Evolutionary conservation across 2,888 invertebrate species (phyloP).

Genomic region (Latheticus oryzae): DNA sequence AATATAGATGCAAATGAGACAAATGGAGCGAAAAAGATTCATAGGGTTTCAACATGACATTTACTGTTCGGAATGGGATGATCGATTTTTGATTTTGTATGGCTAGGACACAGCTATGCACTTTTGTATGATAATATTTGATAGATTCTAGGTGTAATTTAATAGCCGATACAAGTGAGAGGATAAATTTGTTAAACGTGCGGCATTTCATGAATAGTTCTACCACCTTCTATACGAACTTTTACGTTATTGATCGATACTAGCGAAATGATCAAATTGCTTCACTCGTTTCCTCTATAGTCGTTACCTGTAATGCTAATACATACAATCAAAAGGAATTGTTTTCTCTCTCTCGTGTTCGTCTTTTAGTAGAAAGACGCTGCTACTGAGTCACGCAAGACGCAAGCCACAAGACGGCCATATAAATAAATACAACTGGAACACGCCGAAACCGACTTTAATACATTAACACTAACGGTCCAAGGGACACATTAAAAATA

Average conservation of each 20-base stretch:
- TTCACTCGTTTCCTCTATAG: constrained; percentile 23
- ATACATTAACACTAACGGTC: constrained; percentile 9
- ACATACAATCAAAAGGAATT: constrained; percentile 34
- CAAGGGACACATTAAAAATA: constrained; percentile 5
- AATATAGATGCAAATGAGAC: constrained; percentile 18
- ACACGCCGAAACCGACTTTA: constrained; percentile 5
- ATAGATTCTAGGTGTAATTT: constrained; percentile 2
- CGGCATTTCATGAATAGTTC: constrained; percentile 12
- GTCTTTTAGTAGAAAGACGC: constrained; percentile 22
- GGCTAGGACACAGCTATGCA: constrained; percentile 9
- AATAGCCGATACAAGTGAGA: constrained; percentile 10
- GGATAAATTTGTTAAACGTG: constrained; percentile 24
- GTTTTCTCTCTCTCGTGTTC: constrained; percentile 23
- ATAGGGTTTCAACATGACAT: constrained; percentile 10
- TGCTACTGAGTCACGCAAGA: constrained; percentile 22
- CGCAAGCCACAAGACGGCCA: constrained; percentile 11
- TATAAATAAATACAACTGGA: constrained; percentile 15
- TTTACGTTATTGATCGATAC: constrained; percentile 28
- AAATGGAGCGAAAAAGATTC: constrained; percentile 11
- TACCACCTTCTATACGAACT: constrained; percentile 7
- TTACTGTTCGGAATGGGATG: constrained; percentile 1
- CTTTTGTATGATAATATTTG: constrained; percentile 9
- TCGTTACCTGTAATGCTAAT: constrained; percentile 35
- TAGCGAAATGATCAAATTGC: constrained; percentile 34
- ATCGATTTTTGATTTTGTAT: constrained; percentile 13